Base-by-base conservation (phyloP, 2,888 invertebrate species). In the Zaprionus bogoriensis region DNA sequence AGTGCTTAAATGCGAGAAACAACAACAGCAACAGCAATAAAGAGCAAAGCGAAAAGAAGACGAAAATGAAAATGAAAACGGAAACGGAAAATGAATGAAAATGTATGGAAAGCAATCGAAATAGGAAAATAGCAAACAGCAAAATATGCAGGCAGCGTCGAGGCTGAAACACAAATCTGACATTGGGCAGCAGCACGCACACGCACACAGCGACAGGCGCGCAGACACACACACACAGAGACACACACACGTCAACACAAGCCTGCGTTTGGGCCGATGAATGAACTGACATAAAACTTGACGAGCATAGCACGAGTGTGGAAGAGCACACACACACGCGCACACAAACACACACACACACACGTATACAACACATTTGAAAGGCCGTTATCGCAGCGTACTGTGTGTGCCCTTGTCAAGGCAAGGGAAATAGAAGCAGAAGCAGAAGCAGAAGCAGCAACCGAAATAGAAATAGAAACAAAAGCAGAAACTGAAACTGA, bases 271-370 rank as follows among this genome's bases (percentile, higher is more conserved):
- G 77, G 77, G 77, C 76, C 83, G 77, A 88, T 88, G 88, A 88
- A 89, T 88, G 89, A 89, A 88, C 84, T 85, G 76, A 74, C 77
- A 87, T 78, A 75, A 78, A 77, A 71, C 65, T 73, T 79, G 67
- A 64, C 67, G 54, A 67, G 77, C 65, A 63, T 58, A 64, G 50
- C 44, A 42, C 54, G 50, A 59, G 58, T 59, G 54, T 20, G 47
- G 20, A 42, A 52, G 68, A 62, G 45, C 44, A 54, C 44, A 68
- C 47, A 60, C 50, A 51, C 23, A 57, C 32, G 38, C 27, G 52
- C 58, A 51, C 41, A 57, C 57, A 63, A 48, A 3, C 39, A 47
- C 67, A 62, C 47, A 46, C 65, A 50, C 39, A 57, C 25, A 51
- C 30, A 46, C 38, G 44, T 27, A 46, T 38, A 38, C 50, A 59